Percentiles rank a stretch among this genome's conserved stretches.
Evolutionary conservation across 1,140 invertebrate species (phyloP).

Genomic region (Neelides sp.): DNA sequence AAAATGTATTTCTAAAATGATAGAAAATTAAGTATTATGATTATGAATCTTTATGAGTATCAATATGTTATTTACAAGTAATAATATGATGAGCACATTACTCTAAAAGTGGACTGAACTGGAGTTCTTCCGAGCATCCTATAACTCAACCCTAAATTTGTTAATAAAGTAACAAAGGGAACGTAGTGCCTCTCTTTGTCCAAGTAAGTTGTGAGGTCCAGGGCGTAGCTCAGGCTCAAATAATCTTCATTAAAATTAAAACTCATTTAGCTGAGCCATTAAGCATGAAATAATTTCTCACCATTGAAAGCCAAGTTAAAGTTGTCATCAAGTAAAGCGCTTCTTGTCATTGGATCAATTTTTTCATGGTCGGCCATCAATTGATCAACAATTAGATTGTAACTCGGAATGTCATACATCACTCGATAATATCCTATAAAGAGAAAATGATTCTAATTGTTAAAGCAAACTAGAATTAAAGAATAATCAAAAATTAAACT

Average conservation of each 20-base stretch:
- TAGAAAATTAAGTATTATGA: not conserved
- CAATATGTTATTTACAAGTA: not conserved
- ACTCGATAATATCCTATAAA: conserved; percentile 43
- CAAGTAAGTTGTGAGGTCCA: conserved; percentile 48
- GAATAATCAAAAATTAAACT: too few relatives aligned
- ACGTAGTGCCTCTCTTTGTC: conserved; percentile 48
- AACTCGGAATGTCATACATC: conserved; percentile 43
- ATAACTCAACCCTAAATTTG: conserved; percentile 41
- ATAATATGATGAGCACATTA: conserved; percentile 1
- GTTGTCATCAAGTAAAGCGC: conserved; percentile 48
- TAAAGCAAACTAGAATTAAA: not conserved
- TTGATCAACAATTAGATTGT: conserved; percentile 37
- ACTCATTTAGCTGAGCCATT: too few relatives aligned
- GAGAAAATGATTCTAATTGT: not conserved
- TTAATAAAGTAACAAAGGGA: conserved; percentile 50
- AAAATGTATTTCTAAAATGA: conserved; percentile 17
- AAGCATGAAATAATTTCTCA: conserved; percentile 1
- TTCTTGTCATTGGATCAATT: conserved; percentile 38
- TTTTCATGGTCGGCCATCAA: conserved; percentile 33
- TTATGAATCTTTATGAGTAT: not conserved
- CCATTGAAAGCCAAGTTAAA: conserved; percentile 42
- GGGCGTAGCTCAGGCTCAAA: conserved; percentile 38
- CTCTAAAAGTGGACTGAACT: conserved; percentile 18
- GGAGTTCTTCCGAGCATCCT: conserved; percentile 33
- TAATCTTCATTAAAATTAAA: conserved; percentile 19